Conservation (phyloP, 1,140 invertebrate genomes). For the Brachionus sp. region DNA sequence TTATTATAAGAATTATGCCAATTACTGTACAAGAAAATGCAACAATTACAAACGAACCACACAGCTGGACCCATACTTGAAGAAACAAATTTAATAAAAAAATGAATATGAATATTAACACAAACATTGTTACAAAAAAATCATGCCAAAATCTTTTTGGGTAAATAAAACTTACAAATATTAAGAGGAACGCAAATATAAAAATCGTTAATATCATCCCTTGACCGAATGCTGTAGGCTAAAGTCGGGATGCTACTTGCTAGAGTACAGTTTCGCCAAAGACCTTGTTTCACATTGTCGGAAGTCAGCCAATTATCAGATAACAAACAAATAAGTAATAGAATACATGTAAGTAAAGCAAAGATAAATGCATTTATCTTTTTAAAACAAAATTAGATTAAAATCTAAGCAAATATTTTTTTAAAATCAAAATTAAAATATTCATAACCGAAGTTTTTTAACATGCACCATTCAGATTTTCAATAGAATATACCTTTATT, state of each 20-base stretch:
- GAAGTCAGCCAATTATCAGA: slow-evolving; percentile 43
- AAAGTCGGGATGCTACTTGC: slow-evolving; percentile 42
- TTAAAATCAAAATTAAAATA: slow-evolving; percentile 30
- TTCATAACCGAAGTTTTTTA: not conserved
- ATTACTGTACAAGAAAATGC: slow-evolving; percentile 23
- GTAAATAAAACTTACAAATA: slow-evolving; percentile 42
- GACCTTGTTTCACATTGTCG: slow-evolving; percentile 18
- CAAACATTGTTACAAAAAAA: not conserved
- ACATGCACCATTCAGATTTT: not conserved
- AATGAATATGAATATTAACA: not conserved
- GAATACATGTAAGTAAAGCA: slow-evolving; percentile 32
- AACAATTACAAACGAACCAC: slow-evolving; percentile 29
- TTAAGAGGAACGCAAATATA: slow-evolving; percentile 46
- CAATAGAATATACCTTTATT: slow-evolving; percentile 24
- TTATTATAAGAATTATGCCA: slow-evolving; percentile 14
- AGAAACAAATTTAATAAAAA: not conserved
- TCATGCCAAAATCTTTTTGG: not conserved
- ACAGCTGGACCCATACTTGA: slow-evolving; percentile 45
- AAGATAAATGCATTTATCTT: slow-evolving; percentile 40
- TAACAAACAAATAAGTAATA: slow-evolving; percentile 28
- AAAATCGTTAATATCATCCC: slow-evolving; percentile 21
- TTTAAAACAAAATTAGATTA: not conserved
- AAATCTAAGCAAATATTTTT: not conserved
- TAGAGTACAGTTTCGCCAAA: slow-evolving; percentile 40
- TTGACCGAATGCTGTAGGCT: slow-evolving; percentile 42